Conservation (phyloP, 2,797 vertebrate species). For the Danio choprae region DNA sequence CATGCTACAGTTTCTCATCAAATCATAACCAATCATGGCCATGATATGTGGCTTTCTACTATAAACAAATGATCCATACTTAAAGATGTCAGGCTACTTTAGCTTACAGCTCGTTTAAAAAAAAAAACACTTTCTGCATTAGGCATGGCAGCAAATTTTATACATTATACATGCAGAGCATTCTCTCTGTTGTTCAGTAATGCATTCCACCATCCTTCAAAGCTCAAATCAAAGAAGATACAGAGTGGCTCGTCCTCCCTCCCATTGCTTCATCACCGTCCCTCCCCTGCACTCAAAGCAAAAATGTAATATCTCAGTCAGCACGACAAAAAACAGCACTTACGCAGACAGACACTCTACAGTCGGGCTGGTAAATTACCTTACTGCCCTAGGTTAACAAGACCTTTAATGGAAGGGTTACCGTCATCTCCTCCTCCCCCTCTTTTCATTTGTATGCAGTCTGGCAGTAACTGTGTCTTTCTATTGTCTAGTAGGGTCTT, state of each 20-base stretch:
- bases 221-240: not conserved
- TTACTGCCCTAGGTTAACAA: constrained; percentile 57
- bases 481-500: constrained; percentile 30
- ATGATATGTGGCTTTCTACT: not conserved
- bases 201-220: constrained; percentile 2
- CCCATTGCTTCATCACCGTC: not conserved
- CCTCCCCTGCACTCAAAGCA: constrained; percentile 16
- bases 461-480: constrained; percentile 2
- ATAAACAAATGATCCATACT: not conserved
- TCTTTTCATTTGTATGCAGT: constrained; percentile 36
- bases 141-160: constrained; percentile 4
- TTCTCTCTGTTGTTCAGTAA: constrained; percentile 33
- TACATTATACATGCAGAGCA: constrained; percentile 11
- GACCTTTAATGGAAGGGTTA: constrained; percentile 59
- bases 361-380: constrained; percentile 49
- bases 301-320: constrained; percentile 19
- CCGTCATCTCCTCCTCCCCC: constrained; percentile 40
- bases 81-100: not conserved
- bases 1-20: too few relatives aligned
- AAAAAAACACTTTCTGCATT: constrained; percentile 21
- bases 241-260: not conserved
- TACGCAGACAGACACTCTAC: constrained; percentile 21
- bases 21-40: too few relatives aligned
- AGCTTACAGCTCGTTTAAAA: too few relatives aligned
- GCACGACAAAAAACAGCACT: constrained; percentile 4